Base-by-base conservation (phyloP, 2,888 invertebrate species). In the Gymnocheta viridis region DNA sequence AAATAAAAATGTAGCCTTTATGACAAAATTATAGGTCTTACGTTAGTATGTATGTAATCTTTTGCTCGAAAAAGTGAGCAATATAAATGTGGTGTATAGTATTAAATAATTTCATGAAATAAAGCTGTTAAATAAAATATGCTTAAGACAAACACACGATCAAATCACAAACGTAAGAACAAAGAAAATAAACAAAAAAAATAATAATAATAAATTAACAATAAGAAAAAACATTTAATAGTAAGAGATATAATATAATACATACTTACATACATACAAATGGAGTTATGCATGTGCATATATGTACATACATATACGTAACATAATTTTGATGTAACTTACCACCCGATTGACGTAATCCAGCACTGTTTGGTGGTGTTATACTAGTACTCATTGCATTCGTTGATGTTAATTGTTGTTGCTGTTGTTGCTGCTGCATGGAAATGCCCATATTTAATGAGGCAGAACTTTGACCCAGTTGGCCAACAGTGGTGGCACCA, bases 281-380 rank as follows among this genome's bases (percentile, higher is more conserved):
- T n/a, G n/a, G n/a, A n/a, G n/a, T 5, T 32, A 5, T 32, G 32
- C 32, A 4, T 7, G 7, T 32, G 7, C 32, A 32, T 32, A 44
- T 44, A 44, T 44, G 44, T 17, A 44, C 17, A 1, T n/a, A 17
- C 32, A 32, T n/a, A 17, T 7, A 44, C 4, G 24, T 12, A 24
- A n/a, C 7, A 62, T 7, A 1, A 62, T 7, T 41, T 67, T 58
- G 24, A 49, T 38, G 17, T 69, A 62, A 88, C 90, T 90, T 87
- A 91, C 90, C 91, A 87, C 90, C 88, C 32, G 90, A 78, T 86
- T 91, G 90, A 67, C 89, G 88, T 35, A 89, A 86, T 24, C 91
- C 90, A 69, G 91, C 91, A 69, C 91, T 91, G 70, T 90, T 91
- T 1, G 91, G 91, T 49, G 91, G 91, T 80, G 91, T 91, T 82